Conservation (phyloP, 2,113 vertebrate genomes). For the Pycnonotus jocosus region DNA sequence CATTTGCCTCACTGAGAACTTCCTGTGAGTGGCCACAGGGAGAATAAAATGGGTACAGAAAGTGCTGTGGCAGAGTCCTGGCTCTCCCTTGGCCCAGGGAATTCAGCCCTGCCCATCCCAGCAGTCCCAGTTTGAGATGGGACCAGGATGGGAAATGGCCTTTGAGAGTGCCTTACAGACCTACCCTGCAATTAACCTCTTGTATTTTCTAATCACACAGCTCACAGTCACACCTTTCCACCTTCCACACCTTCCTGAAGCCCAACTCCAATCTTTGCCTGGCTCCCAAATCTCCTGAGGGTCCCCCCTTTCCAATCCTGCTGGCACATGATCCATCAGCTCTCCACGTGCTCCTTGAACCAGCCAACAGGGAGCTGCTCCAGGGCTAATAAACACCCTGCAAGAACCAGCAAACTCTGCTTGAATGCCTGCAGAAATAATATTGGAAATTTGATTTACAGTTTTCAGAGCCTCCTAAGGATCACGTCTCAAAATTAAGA, state of each 20-base stretch:
- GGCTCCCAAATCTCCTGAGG: background rate
- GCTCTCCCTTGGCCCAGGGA: background rate
- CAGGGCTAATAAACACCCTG: background rate
- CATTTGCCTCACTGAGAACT: background rate
- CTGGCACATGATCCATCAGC: background rate
- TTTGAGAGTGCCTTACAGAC: background rate
- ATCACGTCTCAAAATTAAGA: background rate
- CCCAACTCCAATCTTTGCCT: background rate
- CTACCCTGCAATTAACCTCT: background rate
- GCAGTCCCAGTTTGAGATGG: background rate
- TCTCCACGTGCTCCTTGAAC: background rate
- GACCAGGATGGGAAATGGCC: background rate
- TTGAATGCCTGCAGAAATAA: background rate
- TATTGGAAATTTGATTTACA: background rate
- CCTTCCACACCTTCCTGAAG: background rate
- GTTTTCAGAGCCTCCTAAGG: background rate
- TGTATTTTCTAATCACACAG: background rate
- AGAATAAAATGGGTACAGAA: accelerated
- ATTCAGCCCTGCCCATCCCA: background rate
- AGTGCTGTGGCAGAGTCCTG: background rate
- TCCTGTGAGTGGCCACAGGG: background rate
- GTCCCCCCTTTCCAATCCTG: background rate
- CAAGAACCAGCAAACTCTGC: background rate
- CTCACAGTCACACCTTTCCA: background rate
- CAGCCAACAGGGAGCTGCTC: background rate